Evolutionary conservation across 2,113 vertebrate species (phyloP), one percentile per base, ranked within the genome.

Genomic region (Loxodonta africana): DNA sequence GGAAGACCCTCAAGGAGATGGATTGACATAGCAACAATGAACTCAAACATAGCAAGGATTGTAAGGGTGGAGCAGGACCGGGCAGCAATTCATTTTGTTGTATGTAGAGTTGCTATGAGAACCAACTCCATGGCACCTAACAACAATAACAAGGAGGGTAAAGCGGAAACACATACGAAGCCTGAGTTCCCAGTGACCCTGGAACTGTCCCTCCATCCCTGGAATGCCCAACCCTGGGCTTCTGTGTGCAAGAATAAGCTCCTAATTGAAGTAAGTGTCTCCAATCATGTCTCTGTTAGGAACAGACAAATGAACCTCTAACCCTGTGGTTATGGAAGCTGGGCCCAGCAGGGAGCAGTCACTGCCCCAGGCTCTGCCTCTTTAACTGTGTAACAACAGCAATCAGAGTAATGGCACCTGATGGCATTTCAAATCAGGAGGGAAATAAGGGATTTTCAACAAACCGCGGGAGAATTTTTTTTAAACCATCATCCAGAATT

Each of bases 381-480:
- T 88, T 73, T 46, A 62, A 85, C 41, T 18, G 10, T 0, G 6
- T 46, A 81, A n/a, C 6, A 71, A 10, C 44, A 65, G 33, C 51
- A 82, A 1, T 83, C 84, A 88, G 28, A 73, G 23, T 44, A 73
- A 33, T 10, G 44, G n/a, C 33, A 48, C 74, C 25, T 53, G 46
- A 7, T 2, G 26, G 33, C 63, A 44, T 88, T 76, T 91, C 65
- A 63, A 25, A 60, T 18, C n/a, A 23, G 46, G 20, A 94, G 88
- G 53, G 28, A 94, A 89, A 92, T 33, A 26, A 60, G 12, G 18
- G 21, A 60, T 76, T 97, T 94, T 90, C 76, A 87, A 60, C 51
- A 85, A 69, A 51, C 57, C 30, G 0, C 2, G 7, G 69, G 51
- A 74, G 28, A 41, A 65, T 83, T 62, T 89, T 62, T 73, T 44